Conservation (phyloP, 2,797 vertebrate species). For the Enteromius treurensis region DNA sequence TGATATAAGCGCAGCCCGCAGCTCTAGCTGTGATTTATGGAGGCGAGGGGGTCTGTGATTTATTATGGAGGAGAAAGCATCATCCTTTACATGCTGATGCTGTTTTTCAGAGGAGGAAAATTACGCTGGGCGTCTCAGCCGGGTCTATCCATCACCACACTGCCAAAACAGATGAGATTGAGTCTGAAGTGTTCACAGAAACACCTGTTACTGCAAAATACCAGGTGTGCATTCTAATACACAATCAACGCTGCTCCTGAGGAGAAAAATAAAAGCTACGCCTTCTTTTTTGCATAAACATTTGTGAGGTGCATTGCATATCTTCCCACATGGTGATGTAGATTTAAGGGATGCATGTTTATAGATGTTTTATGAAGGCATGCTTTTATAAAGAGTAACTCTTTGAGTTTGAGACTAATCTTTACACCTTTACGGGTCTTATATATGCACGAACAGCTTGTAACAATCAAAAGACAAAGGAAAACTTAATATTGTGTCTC, state of each 20-base stretch:
- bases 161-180: neutral
- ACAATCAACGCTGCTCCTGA: neutral
- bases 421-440: too few relatives aligned
- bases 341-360: too few relatives aligned
- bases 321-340: too few relatives aligned
- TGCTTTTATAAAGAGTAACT: too few relatives aligned
- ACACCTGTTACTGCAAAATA: constrained; percentile 12
- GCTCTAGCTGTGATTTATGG: constrained; percentile 2
- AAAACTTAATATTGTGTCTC: too few relatives aligned
- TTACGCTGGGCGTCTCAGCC: neutral
- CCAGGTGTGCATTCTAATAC: neutral
- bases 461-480: too few relatives aligned
- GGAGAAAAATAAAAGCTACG: too few relatives aligned
- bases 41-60: neutral
- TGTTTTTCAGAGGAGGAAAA: constrained; percentile 30
- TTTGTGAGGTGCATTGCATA: too few relatives aligned
- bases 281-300: too few relatives aligned
- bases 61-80: neutral
- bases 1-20: neutral
- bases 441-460: too few relatives aligned
- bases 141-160: neutral
- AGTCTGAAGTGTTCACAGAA: constrained; percentile 27
- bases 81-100: constrained; percentile 13
- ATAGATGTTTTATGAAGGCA: too few relatives aligned
- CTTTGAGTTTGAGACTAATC: too few relatives aligned